These are phyloP conservation scores for Halocynthia aurantium DNA, from an alignment of 23 tunicate species.

Conservation along the genomic window DNA sequence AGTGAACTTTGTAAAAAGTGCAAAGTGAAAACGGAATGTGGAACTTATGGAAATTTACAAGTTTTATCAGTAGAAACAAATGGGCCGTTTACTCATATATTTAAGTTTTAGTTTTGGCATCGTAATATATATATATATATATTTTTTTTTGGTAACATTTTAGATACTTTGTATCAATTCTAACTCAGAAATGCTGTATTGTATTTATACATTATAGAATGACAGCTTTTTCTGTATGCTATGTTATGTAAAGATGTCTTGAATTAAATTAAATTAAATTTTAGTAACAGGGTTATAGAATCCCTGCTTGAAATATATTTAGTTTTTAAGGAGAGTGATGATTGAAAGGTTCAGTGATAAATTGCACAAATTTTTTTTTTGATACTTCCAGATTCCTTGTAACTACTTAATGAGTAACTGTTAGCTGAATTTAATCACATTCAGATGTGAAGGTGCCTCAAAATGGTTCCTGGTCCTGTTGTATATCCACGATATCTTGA, in stretches of 20 bases:
- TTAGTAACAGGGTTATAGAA: neutral
- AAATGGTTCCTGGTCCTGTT: slow-evolving; percentile 1
- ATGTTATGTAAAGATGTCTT: neutral
- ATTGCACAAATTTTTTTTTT: too few relatives aligned
- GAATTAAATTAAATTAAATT: too few relatives aligned
- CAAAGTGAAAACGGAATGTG: slow-evolving; percentile 18
- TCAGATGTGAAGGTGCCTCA: too few relatives aligned
- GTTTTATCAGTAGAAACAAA: slow-evolving; percentile 69
- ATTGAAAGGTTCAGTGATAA: too few relatives aligned
- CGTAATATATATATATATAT: neutral
- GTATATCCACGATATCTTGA: slow-evolving; percentile 9
- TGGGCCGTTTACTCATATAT: slow-evolving; percentile 84
- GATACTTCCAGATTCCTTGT: too few relatives aligned
- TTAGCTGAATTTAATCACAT: too few relatives aligned
- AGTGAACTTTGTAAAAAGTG: slow-evolving; percentile 9
- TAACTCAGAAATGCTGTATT: neutral
- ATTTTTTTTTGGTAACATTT: neutral
- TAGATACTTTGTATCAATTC: neutral
- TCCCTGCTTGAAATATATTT: too few relatives aligned
- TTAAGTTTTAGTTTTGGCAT: slow-evolving; percentile 34
- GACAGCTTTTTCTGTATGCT: neutral
- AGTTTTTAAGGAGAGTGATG: too few relatives aligned
- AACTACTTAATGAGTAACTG: too few relatives aligned
- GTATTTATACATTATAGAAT: neutral
- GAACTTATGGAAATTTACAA: slow-evolving; percentile 93